Conservation (phyloP, 2,113 vertebrate genomes). For the Oncorhynchus keta region DNA sequence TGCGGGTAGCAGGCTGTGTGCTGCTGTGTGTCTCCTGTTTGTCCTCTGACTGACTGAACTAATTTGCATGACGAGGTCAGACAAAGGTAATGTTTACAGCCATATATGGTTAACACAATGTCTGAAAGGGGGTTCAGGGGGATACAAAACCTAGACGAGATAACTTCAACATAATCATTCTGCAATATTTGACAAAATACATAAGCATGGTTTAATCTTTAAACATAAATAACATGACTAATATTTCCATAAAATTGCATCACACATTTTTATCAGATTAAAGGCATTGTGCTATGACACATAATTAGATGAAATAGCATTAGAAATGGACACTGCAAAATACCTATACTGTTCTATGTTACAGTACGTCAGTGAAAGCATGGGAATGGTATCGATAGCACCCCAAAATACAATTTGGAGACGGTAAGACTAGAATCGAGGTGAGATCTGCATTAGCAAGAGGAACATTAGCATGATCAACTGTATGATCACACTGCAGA, state of each 20-base stretch:
- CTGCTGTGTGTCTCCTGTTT: conserved; percentile 37
- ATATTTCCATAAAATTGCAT: not conserved
- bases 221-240: not conserved
- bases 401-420: not conserved
- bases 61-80: conserved; percentile 53
- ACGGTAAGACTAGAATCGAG: conserved; percentile 40
- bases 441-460: conserved; percentile 42
- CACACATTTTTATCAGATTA: not conserved
- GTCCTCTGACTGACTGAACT: conserved; percentile 39
- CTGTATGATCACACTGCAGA: conserved; percentile 37
- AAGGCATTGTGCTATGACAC: too few relatives aligned
- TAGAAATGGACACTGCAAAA: not conserved
- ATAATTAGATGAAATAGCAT: not conserved
- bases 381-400: not conserved
- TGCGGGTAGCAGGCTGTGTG: conserved; percentile 23
- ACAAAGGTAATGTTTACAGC: conserved; percentile 53
- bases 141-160: not conserved
- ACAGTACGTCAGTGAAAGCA: not conserved
- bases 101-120: conserved; percentile 11
- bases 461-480: conserved; percentile 62
- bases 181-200: not conserved
- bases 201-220: not conserved
- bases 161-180: conserved; percentile 7
- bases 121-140: not conserved
- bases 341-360: not conserved